A percentile compares a stretch with the other conserved stretches of the same genome.
These are phyloP conservation scores for Silurus asotus DNA, from an alignment of 2,113 vertebrate genomes.

Conservation along the genomic window DNA sequence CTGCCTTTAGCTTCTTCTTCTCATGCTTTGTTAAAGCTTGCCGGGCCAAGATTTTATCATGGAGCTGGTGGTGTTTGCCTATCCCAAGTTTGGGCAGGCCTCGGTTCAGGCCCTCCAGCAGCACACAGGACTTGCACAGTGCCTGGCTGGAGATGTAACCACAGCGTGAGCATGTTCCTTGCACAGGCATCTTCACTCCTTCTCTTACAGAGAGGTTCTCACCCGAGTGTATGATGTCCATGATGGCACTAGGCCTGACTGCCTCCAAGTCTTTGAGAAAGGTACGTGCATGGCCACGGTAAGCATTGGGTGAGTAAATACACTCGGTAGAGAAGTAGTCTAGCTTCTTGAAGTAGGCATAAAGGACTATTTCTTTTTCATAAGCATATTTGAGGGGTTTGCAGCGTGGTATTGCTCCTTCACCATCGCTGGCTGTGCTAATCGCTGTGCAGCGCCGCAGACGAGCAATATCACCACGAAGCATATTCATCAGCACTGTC, in stretches of 20 bases:
- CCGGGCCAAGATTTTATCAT: constrained; percentile 72
- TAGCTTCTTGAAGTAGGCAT: constrained; percentile 86
- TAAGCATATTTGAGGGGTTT: constrained; percentile 88
- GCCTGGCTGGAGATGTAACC: constrained; percentile 85
- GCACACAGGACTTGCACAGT: constrained; percentile 84
- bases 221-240: constrained; percentile 85
- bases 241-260: constrained; percentile 79
- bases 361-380: constrained; percentile 92
- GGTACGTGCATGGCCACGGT: constrained; percentile 80
- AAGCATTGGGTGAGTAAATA: constrained; percentile 85
- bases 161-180: constrained; percentile 80
- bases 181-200: constrained; percentile 77
- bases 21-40: constrained; percentile 71
- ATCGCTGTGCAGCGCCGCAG: constrained; percentile 79
- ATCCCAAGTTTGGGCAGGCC: constrained; percentile 84
- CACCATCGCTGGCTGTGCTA: constrained; percentile 74
- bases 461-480: constrained; percentile 82
- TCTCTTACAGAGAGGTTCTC: constrained; percentile 81
- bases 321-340: constrained; percentile 91
- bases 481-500: constrained; percentile 88
- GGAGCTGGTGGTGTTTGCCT: constrained; percentile 81
- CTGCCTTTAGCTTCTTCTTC: constrained; percentile 71
- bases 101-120: constrained; percentile 83
- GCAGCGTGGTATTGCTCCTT: constrained; percentile 81
- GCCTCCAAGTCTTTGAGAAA: constrained; percentile 86